These are phyloP conservation scores for Caracal caracal DNA, from an alignment of 2,113 vertebrate genomes.

Conservation along the genomic window DNA sequence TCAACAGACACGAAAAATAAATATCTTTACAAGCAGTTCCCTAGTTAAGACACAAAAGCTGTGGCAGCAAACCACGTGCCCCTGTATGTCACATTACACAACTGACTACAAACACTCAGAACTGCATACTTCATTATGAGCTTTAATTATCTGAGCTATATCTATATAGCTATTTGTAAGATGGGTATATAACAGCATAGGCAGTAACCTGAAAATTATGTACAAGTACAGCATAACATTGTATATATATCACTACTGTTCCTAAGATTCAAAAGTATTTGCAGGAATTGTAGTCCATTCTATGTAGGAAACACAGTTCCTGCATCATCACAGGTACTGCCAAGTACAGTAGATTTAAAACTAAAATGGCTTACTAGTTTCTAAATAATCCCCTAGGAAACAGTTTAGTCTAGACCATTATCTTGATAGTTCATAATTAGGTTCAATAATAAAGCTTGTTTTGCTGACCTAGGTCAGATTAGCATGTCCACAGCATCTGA, in stretches of 20 bases:
- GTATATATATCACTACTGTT: not conserved
- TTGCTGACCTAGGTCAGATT: slow-evolving; percentile 89
- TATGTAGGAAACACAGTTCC: slow-evolving; percentile 11
- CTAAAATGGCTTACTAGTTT: slow-evolving; percentile 84
- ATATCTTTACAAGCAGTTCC: not conserved
- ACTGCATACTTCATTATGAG: not conserved
- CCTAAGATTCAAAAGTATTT: slow-evolving; percentile 13
- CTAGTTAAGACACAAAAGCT: not conserved
- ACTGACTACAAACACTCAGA: not conserved
- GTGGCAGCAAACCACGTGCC: not conserved
- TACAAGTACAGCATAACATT: not conserved
- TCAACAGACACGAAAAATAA: not conserved
- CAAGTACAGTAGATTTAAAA: slow-evolving; percentile 81
- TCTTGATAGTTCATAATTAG: slow-evolving; percentile 92
- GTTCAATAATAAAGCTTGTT: slow-evolving; percentile 90
- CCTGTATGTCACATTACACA: not conserved
- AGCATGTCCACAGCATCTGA: slow-evolving; percentile 85
- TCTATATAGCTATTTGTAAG: not conserved
- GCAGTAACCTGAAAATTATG: not conserved
- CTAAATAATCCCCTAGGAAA: slow-evolving; percentile 89
- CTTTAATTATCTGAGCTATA: not conserved
- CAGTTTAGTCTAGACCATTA: slow-evolving; percentile 88
- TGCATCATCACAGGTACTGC: slow-evolving; percentile 35
- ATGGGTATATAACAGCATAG: not conserved
- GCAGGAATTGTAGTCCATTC: not conserved